Percentiles rank a stretch among this genome's conserved stretches.
Conservation (phyloP, 2,113 vertebrate genomes). For the Pelobates fuscus region DNA sequence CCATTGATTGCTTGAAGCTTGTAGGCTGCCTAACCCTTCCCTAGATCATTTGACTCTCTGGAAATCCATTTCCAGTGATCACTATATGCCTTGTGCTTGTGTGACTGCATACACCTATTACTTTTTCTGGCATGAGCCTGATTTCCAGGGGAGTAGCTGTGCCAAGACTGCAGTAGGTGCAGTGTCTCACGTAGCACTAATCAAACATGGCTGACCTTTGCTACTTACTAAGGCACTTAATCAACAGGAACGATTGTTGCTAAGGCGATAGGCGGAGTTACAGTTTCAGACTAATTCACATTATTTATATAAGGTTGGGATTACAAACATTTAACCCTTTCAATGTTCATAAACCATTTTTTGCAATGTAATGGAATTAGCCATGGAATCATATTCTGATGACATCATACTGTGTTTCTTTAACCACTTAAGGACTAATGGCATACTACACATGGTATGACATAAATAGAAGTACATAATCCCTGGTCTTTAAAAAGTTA, state of each 20-base stretch:
- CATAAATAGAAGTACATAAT: too few species aligned
- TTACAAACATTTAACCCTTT: neutral
- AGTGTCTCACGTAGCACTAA: slow-evolving; percentile 8
- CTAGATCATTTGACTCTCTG: too few species aligned
- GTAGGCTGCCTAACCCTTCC: too few species aligned
- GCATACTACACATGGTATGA: too few species aligned
- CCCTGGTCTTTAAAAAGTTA: too few species aligned
- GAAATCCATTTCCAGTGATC: too few species aligned
- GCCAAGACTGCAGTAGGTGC: slow-evolving; percentile 7
- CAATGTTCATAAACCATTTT: too few species aligned
- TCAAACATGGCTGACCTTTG: neutral
- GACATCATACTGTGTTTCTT: too few species aligned
- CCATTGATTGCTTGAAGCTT: too few species aligned
- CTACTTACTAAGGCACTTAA: neutral
- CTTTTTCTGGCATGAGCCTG: neutral
- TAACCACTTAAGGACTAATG: too few species aligned
- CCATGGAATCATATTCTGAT: too few species aligned
- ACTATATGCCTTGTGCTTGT: neutral
- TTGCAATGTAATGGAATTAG: too few species aligned
- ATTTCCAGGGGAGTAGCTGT: neutral
- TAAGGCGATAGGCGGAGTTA: neutral
- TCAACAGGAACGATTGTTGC: neutral
- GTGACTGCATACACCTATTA: neutral
- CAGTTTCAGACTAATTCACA: neutral
- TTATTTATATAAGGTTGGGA: neutral